Conservation (phyloP, 2,113 vertebrate species). For the Myanophis thanlyinensis region DNA sequence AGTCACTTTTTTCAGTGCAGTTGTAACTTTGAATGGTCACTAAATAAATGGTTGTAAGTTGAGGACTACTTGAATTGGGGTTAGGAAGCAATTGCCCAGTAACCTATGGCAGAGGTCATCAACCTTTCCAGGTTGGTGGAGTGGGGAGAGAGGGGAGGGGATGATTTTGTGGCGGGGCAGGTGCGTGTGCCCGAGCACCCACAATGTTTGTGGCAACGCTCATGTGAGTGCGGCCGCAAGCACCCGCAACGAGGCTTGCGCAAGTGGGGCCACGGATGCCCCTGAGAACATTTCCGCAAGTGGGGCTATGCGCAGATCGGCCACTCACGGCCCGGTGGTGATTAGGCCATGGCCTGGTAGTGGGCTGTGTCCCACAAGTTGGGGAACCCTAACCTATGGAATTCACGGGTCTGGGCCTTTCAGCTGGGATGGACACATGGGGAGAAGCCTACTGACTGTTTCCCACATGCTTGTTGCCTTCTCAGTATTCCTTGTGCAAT, state of each 20-base stretch:
- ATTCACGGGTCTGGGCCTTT: not conserved
- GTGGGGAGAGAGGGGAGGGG: no score
- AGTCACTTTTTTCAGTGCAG: not conserved
- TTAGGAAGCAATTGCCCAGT: not conserved
- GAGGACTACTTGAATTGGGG: not conserved
- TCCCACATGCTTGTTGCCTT: rapidly evolving
- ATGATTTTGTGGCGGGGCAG: not conserved
- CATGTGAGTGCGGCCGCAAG: no score
- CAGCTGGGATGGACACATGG: not conserved
- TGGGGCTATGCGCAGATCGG: no score
- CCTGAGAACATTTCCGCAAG: no score
- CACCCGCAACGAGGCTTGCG: no score
- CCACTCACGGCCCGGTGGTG: no score
- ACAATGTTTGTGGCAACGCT: no score
- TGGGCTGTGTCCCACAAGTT: no score
- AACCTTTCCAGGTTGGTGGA: no score
- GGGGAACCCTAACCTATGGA: not conserved
- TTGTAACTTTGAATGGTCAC: not conserved
- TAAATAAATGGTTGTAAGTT: not conserved
- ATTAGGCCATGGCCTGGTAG: no score
- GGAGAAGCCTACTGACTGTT: not conserved
- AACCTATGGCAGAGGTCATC: not conserved
- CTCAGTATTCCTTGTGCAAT: slow-evolving; percentile 92
- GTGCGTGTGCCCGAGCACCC: rapidly evolving
- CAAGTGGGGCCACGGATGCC: no score